Evolutionary conservation across 2,797 vertebrate genomes (phyloP).

Genomic region (Ispidina picta): DNA sequence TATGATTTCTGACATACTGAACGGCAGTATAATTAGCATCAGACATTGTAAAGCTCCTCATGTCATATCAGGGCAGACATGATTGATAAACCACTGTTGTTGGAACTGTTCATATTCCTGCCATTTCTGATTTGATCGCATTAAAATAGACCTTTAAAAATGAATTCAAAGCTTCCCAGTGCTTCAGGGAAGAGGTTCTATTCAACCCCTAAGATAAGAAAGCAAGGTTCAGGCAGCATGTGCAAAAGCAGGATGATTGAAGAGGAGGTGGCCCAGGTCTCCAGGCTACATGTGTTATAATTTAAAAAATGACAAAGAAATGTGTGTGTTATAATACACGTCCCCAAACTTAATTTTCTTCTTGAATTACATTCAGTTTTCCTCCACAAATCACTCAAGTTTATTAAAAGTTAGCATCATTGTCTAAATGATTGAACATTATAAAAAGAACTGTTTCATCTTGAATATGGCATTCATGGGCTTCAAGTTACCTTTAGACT

Average conservation of each 20-base stretch:
- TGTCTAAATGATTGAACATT: neutral
- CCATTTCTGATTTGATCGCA: neutral
- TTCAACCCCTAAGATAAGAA: neutral
- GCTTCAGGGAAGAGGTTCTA: neutral
- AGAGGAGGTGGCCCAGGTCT: neutral
- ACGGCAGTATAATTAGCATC: neutral
- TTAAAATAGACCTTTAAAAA: neutral
- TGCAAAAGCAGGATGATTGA: neutral
- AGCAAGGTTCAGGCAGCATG: fast-evolving
- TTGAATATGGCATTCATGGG: neutral
- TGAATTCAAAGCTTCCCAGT: neutral
- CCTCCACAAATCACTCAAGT: neutral
- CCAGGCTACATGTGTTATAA: neutral
- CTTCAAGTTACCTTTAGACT: neutral
- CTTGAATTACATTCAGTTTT: neutral
- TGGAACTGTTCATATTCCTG: neutral
- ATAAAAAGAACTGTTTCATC: neutral
- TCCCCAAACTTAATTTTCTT: neutral
- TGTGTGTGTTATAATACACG: neutral
- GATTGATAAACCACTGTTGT: neutral
- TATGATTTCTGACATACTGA: neutral
- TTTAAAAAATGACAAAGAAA: neutral
- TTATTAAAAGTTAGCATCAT: neutral
- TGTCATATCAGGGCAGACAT: neutral
- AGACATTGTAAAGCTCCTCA: neutral